Evolutionary conservation across 2,888 invertebrate genomes (phyloP).

Genomic region (Eupithecia subfuscata): DNA sequence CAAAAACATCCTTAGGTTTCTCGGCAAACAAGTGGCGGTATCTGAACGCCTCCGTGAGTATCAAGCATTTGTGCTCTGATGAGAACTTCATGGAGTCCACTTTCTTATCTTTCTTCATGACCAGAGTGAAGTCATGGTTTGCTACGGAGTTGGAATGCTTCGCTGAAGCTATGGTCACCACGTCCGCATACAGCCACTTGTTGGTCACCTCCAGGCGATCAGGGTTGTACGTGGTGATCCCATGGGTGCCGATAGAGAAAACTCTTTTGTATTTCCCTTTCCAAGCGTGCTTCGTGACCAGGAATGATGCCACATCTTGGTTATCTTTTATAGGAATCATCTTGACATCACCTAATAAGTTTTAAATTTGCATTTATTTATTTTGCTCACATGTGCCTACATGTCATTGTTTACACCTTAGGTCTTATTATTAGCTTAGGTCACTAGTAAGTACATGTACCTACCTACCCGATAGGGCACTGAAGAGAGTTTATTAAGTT

Average conservation of each 20-base stretch:
- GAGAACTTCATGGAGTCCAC: constrained; percentile 98
- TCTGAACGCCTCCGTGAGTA: constrained; percentile 95
- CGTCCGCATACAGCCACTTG: constrained; percentile 94
- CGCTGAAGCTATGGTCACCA: constrained; percentile 87
- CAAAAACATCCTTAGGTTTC: constrained; percentile 90
- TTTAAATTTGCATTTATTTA: background rate
- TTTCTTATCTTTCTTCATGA: constrained; percentile 95
- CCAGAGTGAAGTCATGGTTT: constrained; percentile 90
- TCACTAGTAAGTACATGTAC: background rate
- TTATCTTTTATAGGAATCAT: constrained; percentile 95
- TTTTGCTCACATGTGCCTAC: background rate
- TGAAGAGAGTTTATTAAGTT: background rate
- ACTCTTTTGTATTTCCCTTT: constrained; percentile 99
- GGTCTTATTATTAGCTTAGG: background rate
- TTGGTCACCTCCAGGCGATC: constrained; percentile 89
- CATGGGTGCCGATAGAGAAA: constrained; percentile 97
- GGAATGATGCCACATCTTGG: constrained; percentile 97
- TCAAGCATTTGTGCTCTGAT: constrained; percentile 95
- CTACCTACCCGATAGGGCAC: background rate
- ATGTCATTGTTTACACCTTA: too few relatives aligned
- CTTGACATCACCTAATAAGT: constrained; percentile 82
- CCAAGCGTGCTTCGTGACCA: constrained; percentile 99
- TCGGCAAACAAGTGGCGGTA: constrained; percentile 92
- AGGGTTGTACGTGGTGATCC: constrained; percentile 98
- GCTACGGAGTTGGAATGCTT: constrained; percentile 82